Conservation (phyloP, 2,113 vertebrate species). For the Oophaga pumilio region DNA sequence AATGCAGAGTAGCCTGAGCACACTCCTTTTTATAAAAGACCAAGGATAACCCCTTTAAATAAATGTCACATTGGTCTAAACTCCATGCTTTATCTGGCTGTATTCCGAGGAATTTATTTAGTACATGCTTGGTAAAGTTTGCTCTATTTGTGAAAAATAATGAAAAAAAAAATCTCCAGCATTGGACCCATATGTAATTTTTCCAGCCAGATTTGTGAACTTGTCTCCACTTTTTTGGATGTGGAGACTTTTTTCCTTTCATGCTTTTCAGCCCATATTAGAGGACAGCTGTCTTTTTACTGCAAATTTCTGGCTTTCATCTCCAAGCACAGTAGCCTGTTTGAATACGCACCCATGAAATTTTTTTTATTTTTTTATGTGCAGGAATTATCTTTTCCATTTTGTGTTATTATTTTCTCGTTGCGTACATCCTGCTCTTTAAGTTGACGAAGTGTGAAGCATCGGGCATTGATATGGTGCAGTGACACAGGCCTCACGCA, state of each 20-base stretch:
- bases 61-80: too few species aligned
- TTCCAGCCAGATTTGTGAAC: constrained; percentile 8
- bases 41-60: too few species aligned
- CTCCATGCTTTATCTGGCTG: background rate
- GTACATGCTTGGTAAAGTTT: background rate
- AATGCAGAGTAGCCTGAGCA: too few species aligned
- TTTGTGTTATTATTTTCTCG: background rate
- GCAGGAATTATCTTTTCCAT: constrained; percentile 25
- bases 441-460: constrained; percentile 24
- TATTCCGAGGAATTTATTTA: background rate
- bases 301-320: constrained; percentile 12
- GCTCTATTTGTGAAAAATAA: background rate
- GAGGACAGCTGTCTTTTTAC: constrained; percentile 41
- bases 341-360: background rate
- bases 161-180: background rate
- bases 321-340: constrained; percentile 31
- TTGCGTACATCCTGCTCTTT: constrained; percentile 9
- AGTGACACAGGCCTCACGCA: constrained; percentile 25
- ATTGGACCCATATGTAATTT: background rate
- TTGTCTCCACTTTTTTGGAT: background rate
- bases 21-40: too few species aligned
- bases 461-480: background rate
- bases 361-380: constrained; percentile 5
- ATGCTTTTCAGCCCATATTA: constrained; percentile 6
- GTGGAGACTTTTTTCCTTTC: constrained; percentile 9